Conservation (phyloP, 1,140 invertebrate genomes). For the Stegodyphus mimosarum region DNA sequence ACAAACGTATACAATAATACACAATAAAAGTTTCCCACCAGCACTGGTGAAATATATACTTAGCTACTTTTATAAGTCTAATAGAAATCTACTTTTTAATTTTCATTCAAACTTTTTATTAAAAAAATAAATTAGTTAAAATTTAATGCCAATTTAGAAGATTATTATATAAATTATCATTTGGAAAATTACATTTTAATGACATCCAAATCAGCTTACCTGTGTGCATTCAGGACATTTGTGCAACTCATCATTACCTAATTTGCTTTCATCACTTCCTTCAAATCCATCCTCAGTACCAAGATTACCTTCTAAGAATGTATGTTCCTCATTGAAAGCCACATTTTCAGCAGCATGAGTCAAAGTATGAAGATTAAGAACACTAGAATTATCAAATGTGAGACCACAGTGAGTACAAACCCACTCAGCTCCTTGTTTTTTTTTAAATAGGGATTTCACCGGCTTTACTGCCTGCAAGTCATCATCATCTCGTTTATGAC, state of each 20-base stretch:
- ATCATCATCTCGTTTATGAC: slow-evolving; percentile 61
- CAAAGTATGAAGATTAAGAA: slow-evolving; percentile 73
- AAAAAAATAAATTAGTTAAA: not conserved
- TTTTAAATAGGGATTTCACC: slow-evolving; percentile 66
- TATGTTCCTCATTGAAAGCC: slow-evolving; percentile 61
- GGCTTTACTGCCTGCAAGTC: slow-evolving; percentile 64
- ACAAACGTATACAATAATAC: too few species aligned
- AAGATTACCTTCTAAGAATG: slow-evolving; percentile 64
- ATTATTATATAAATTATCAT: not conserved
- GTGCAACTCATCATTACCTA: slow-evolving; percentile 61
- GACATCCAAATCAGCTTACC: slow-evolving; percentile 31
- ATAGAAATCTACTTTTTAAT: too few species aligned
- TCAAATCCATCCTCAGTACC: slow-evolving; percentile 62
- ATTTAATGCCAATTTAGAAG: not conserved
- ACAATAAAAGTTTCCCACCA: too few species aligned
- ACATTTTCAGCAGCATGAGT: slow-evolving; percentile 71
- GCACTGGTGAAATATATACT: too few species aligned
- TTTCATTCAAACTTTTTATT: too few species aligned
- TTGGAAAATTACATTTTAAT: slow-evolving; percentile 17
- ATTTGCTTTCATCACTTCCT: slow-evolving; percentile 61
- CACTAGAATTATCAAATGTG: slow-evolving; percentile 71
- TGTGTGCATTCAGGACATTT: slow-evolving; percentile 69
- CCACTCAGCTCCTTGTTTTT: slow-evolving; percentile 69
- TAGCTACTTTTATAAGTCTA: too few species aligned
- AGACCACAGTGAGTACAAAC: slow-evolving; percentile 73